Base-by-base conservation (phyloP, 2,888 invertebrate genomes). In the Branchellion lobata region DNA sequence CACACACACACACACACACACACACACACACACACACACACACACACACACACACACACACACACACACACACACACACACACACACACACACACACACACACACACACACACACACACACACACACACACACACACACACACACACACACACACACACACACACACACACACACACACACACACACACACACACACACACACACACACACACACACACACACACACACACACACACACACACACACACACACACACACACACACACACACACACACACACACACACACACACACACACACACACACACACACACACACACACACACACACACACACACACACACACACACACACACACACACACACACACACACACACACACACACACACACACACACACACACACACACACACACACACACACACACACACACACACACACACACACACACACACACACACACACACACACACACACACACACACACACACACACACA, bases 351-450 rank as follows among this genome's bases (percentile, higher is more conserved):
- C 51, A 79, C 79, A 69, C 51, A 79, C 79, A 79, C 51, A 69
- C 79, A 79, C 51, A 79, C 79, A 69, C 51, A 79, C 79, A 79
- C 51, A 69, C 79, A 79, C 51, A 79, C 79, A 69, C 65, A 79
- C 79, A 79, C 51, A 69, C 79, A 79, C 51, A 79, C 79, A 69
- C 76, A 79, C 79, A 79, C 65, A 69, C 79, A 79, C 51, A 79
- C 79, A 69, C 51, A 79, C 79, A 79, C 51, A 69, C 79, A 79
- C 51, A 79, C 79, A 69, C 51, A 79, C 80, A 80, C 71, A 73
- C 79, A 80, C 71, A 80, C 79, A 74, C 79, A 80, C 72, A 80
- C 79, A 74, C 65, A 80, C 79, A 80, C 65, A 74, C 79, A 80
- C 65, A 80, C 79, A 74, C 65, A 80, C 79, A 80, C 51, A 74